Percentiles rank a stretch among this genome's conserved stretches.
Conservation (phyloP, 2,797 vertebrate species). For the Artibeus lituratus region DNA sequence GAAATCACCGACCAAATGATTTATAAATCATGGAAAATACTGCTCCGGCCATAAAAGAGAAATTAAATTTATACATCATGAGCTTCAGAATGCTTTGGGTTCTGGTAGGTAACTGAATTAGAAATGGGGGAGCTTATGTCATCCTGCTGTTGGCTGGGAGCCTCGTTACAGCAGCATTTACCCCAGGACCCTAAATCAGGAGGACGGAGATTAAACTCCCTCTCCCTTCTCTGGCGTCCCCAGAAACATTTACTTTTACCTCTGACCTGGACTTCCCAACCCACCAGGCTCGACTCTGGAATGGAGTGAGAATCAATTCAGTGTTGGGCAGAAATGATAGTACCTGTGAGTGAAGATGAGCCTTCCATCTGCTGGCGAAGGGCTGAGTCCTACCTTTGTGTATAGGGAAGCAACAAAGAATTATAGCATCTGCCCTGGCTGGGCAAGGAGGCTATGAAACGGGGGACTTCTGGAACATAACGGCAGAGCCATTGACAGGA, state of each 20-base stretch:
- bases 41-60: conserved; percentile 75
- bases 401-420: background rate
- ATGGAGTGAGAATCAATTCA: conserved; percentile 18
- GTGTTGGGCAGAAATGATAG: background rate
- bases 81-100: conserved; percentile 72
- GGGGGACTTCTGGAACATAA: conserved; percentile 7
- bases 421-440: background rate
- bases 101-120: conserved; percentile 75
- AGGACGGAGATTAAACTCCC: background rate
- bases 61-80: conserved; percentile 68
- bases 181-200: conserved; percentile 50
- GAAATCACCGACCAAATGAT: conserved; percentile 75
- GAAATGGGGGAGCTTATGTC: conserved; percentile 63
- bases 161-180: conserved; percentile 33
- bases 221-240: conserved; percentile 32
- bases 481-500: conserved; percentile 1
- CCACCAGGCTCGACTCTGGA: background rate
- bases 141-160: conserved; percentile 55
- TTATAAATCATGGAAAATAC: conserved; percentile 76
- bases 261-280: conserved; percentile 61
- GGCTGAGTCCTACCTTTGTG: conserved; percentile 24
- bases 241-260: conserved; percentile 63
- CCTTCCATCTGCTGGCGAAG: background rate
- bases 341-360: background rate
- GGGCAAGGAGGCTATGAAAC: conserved; percentile 19